Evolutionary conservation across 2,113 vertebrate genomes (phyloP), one percentile per base, ranked within the genome.

Genomic region (Mugil cephalus): DNA sequence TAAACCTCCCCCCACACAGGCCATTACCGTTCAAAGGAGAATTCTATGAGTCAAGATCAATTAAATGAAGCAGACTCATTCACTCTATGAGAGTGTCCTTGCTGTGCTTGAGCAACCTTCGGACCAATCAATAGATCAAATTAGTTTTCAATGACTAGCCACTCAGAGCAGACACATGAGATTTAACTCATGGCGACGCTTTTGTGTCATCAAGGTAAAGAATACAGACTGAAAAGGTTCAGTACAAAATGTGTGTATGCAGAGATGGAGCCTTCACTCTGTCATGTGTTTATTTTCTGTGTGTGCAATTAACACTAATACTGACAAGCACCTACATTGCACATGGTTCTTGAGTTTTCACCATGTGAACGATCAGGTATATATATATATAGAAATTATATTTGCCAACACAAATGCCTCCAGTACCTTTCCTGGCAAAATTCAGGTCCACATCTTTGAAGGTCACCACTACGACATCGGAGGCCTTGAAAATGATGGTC

Each of bases 401-500:
- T 35, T 11, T 46, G n/a, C 11, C n/a, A 54, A 75, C 19, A 77
- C 1, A 74, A 62, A 74, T n/a, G 6, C 8, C 34, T 46, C 79
- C 24, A 34, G 34, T 93, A 99, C 98, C 98, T 99, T 96, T 98
- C 87, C 94, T 95, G 62, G 98, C 98, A 36, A 96, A 99, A 93
- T 95, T 99, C 84, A 96, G 94, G 90, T 99, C 98, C 91, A 97
- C 97, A 80, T 99, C 98, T 95, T 97, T 98, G 92, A 98, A 99
- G 82, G 97, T 96, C 85, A 98, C 96, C 89, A 97, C 95, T 38
- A 99, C 96, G 45, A 99, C 96, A 79, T 99, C 97, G 12, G 96
- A 97, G 79, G 97, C 95, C 92, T 98, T 99, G 93, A 99, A 99
- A 78, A 99, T 95, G 74, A 99, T 97, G 87, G 96, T 98, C 82